phyloP scores from a whole-genome alignment of 1,140 invertebrate genomes.

The Wasmannia auropunctata region DNA sequence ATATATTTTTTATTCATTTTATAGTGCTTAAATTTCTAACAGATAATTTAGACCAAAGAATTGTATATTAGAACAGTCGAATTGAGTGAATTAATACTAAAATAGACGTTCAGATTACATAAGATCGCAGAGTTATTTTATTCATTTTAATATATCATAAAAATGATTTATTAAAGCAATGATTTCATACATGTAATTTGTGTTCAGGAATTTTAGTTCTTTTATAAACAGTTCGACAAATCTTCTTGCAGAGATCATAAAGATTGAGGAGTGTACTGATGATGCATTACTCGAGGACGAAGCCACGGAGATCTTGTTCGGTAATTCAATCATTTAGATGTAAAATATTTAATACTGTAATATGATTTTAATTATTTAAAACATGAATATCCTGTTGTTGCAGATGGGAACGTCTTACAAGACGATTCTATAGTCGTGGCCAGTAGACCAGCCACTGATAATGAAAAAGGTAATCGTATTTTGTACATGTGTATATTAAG shows the following conservation, averaged over 20 bases:
- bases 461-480: slow-evolving; percentile 48
- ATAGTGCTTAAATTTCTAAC: neutral
- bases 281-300: slow-evolving; percentile 36
- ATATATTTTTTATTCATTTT: neutral
- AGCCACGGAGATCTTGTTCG: slow-evolving; percentile 64
- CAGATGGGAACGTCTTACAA: slow-evolving; percentile 34
- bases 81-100: neutral
- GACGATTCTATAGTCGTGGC: slow-evolving; percentile 47
- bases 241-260: slow-evolving; percentile 74
- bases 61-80: neutral
- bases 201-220: neutral
- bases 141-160: neutral
- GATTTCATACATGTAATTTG: neutral
- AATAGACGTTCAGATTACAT: neutral
- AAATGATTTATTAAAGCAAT: neutral
- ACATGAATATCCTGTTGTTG: slow-evolving; percentile 42
- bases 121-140: neutral
- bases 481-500: neutral
- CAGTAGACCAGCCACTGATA: slow-evolving; percentile 15
- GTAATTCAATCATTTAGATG: slow-evolving; percentile 47
- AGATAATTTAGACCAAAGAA: neutral
- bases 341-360: neutral
- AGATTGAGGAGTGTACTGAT: slow-evolving; percentile 64
- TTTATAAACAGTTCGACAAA: neutral
- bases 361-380: neutral